Conservation (phyloP, 2,113 vertebrate genomes). For the Egretta garzetta region DNA sequence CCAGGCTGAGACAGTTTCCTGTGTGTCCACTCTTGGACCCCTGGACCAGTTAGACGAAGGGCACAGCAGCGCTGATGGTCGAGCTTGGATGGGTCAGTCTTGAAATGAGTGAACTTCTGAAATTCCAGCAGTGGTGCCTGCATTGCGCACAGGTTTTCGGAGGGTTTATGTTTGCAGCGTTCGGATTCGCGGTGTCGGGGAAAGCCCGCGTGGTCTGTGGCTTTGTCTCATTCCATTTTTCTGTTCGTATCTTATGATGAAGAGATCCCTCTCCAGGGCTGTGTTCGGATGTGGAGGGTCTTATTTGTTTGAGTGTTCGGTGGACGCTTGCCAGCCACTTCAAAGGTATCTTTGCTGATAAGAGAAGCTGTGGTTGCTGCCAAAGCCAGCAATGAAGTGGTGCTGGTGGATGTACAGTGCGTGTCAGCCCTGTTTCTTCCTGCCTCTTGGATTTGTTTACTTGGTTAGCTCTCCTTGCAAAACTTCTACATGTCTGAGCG, state of each 20-base stretch:
- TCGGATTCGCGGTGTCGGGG: background rate
- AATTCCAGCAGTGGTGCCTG: background rate
- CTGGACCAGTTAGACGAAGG: rapidly evolving
- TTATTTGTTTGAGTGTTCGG: background rate
- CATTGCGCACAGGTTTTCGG: rapidly evolving
- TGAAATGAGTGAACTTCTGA: background rate
- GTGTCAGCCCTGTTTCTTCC: background rate
- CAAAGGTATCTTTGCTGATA: slow-evolving; percentile 61
- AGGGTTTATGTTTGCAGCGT: background rate
- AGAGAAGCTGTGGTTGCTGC: slow-evolving; percentile 42
- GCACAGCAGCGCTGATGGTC: background rate
- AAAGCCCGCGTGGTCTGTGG: background rate
- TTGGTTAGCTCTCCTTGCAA: background rate
- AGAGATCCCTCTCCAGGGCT: slow-evolving; percentile 27
- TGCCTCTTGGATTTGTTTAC: background rate
- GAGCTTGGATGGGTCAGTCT: background rate
- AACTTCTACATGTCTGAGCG: background rate
- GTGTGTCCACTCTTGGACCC: rapidly evolving
- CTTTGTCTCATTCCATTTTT: background rate
- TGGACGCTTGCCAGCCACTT: slow-evolving; percentile 59
- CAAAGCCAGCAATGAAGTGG: slow-evolving; percentile 10
- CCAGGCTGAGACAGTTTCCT: background rate
- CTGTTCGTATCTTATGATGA: background rate
- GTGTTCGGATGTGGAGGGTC: slow-evolving; percentile 34
- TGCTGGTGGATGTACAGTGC: background rate